phyloP scores from a whole-genome alignment of 2,888 invertebrate species.

The Ephialtes manifestator region DNA sequence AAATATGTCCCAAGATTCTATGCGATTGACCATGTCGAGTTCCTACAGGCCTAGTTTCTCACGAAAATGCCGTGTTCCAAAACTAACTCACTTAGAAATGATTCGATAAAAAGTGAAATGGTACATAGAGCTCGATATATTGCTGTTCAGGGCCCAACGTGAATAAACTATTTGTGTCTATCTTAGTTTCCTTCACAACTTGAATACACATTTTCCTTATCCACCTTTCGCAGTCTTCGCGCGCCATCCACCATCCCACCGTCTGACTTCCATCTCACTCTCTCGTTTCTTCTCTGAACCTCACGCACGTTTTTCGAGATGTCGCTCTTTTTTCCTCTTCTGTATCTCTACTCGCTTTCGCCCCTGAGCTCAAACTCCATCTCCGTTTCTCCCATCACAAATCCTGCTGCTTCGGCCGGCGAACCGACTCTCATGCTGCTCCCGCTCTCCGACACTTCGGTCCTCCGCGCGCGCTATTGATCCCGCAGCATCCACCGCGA shows the following conservation, averaged over 20 bases:
- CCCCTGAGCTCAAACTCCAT: slow-evolving; percentile 62
- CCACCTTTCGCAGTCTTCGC: slow-evolving; percentile 46
- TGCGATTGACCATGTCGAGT: background rate
- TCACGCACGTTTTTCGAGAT: slow-evolving; percentile 65
- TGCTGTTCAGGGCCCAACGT: background rate
- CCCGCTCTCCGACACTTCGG: slow-evolving; percentile 78
- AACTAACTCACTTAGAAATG: background rate
- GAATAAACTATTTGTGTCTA: slow-evolving; percentile 46
- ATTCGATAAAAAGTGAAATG: background rate
- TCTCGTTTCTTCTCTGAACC: slow-evolving; percentile 50
- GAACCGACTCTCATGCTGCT: slow-evolving; percentile 65
- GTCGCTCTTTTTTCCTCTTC: slow-evolving; percentile 64
- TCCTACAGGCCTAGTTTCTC: background rate
- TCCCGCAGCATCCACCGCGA: slow-evolving; percentile 86
- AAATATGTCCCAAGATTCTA: background rate
- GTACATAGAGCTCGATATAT: background rate
- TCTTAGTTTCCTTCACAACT: background rate
- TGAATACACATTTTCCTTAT: too few species aligned
- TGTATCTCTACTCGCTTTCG: slow-evolving; percentile 35
- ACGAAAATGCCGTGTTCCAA: background rate
- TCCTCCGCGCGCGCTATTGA: slow-evolving; percentile 84
- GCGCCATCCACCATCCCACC: slow-evolving; percentile 59
- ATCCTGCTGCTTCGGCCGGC: slow-evolving; percentile 49
- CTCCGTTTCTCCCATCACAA: slow-evolving; percentile 63
- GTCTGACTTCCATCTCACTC: slow-evolving; percentile 42